These are phyloP conservation scores for Archegozetes longisetosus DNA, from an alignment of 1,140 invertebrate species.

Conservation along the genomic window DNA sequence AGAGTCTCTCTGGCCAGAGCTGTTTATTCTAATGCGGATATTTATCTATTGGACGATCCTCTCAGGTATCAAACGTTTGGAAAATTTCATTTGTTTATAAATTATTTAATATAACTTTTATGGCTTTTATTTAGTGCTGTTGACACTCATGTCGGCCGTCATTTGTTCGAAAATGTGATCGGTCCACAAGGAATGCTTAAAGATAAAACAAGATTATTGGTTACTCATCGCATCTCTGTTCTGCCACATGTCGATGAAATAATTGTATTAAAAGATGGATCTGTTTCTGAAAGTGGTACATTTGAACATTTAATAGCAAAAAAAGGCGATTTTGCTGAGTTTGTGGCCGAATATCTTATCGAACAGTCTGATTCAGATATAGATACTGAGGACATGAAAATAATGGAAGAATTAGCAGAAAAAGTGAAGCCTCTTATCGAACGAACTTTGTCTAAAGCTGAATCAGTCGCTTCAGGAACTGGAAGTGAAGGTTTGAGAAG, in stretches of 20 bases:
- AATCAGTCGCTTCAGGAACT: not conserved
- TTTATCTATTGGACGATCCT: constrained; percentile 32
- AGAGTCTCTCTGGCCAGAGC: constrained; percentile 30
- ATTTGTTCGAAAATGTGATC: constrained; percentile 82
- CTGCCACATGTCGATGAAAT: constrained; percentile 73
- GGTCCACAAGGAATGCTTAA: constrained; percentile 59
- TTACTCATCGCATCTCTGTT: constrained; percentile 34
- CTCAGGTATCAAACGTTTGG: constrained; percentile 17
- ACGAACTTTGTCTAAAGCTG: not conserved
- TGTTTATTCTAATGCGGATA: constrained; percentile 20
- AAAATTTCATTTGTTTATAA: not conserved
- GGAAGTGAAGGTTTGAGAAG: not conserved
- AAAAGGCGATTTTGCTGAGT: constrained; percentile 29
- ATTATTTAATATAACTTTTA: not conserved
- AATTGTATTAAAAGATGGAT: constrained; percentile 58
- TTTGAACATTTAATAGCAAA: constrained; percentile 29
- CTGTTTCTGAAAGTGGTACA: constrained; percentile 32
- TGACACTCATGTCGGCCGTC: constrained; percentile 83
- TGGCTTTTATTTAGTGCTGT: constrained; percentile 44
- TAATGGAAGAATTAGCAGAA: not conserved
- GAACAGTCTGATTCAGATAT: not conserved
- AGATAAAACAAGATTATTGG: constrained; percentile 37
- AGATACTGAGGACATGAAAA: not conserved
- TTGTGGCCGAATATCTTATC: constrained; percentile 45
- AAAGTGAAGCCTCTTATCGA: not conserved